Percentiles rank a stretch among this genome's conserved stretches.
Conservation (phyloP, 37 sponge, comb jelly and placozoan genomes). For the Beroe forskalii region DNA sequence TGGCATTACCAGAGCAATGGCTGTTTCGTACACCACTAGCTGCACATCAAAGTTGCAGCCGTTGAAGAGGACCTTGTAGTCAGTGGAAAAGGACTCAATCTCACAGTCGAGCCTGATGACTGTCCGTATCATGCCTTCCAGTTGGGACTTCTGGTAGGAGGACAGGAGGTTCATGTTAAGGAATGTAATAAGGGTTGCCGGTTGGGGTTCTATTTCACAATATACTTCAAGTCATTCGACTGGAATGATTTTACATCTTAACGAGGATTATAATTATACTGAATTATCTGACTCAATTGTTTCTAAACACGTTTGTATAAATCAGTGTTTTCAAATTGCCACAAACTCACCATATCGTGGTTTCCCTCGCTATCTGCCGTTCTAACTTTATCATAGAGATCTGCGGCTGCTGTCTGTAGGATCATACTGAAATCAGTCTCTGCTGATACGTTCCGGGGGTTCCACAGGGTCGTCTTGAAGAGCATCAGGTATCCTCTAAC, state of each 20-base stretch:
- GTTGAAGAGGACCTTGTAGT: conserved; percentile 18
- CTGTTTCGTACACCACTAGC: conserved; percentile 48
- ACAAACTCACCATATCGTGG: conserved; percentile 52
- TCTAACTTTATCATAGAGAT: conserved; percentile 35
- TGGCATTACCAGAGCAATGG: conserved; percentile 31
- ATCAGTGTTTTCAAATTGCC: no score
- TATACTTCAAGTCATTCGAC: no score
- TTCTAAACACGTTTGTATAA: no score
- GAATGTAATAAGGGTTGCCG: no score
- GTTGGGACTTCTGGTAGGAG: conserved; percentile 15
- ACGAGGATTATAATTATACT: no score
- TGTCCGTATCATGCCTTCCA: conserved; percentile 55
- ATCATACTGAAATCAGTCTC: neutral
- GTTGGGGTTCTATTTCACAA: no score
- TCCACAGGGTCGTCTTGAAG: conserved; percentile 53
- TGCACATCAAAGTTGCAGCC: conserved; percentile 43
- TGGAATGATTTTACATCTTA: no score
- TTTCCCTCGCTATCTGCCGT: neutral
- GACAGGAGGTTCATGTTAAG: no score
- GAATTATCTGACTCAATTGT: no score
- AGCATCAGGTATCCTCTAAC: conserved; percentile 45
- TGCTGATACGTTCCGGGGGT: neutral
- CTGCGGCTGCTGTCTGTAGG: conserved; percentile 8
- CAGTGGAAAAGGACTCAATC: conserved; percentile 46
- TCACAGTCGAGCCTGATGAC: conserved; percentile 38